Conservation (phyloP, 2,113 vertebrate genomes). For the Halcyon senegalensis region DNA sequence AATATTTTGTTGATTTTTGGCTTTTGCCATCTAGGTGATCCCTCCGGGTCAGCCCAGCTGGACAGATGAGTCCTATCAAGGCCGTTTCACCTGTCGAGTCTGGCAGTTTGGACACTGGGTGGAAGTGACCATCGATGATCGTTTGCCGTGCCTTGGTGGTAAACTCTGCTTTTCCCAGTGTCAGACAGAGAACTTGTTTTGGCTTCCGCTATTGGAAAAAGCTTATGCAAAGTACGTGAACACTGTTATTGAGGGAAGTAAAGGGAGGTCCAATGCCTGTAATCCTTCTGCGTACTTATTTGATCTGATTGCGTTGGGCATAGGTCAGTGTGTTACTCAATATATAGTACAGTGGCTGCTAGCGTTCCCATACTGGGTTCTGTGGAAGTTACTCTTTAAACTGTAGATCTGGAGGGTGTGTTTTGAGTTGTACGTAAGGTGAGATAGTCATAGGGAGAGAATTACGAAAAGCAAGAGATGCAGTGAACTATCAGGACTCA, state of each 20-base stretch:
- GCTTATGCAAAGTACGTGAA: conserved; percentile 93
- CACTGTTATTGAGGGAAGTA: neutral
- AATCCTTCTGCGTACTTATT: neutral
- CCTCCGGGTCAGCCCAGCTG: conserved; percentile 87
- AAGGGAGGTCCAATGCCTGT: neutral
- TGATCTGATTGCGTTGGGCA: neutral
- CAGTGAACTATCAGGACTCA: neutral
- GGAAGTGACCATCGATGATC: conserved; percentile 89
- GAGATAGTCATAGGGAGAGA: neutral
- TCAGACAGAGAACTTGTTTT: conserved; percentile 87
- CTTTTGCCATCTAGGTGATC: conserved; percentile 80
- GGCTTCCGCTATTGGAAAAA: conserved; percentile 94
- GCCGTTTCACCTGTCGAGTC: conserved; percentile 85
- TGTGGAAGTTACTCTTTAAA: neutral
- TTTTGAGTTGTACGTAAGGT: neutral
- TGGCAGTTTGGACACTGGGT: conserved; percentile 93
- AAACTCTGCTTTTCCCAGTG: conserved; percentile 93
- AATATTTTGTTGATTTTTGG: neutral
- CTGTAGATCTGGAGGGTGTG: neutral
- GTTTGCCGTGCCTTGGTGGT: conserved; percentile 88
- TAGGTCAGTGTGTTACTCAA: neutral
- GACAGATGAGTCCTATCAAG: conserved; percentile 82
- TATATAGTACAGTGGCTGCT: neutral
- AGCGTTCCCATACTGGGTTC: neutral
- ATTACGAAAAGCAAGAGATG: neutral